phyloP scores from a whole-genome alignment of 2,888 invertebrate genomes.

The Eulithis prunata region DNA sequence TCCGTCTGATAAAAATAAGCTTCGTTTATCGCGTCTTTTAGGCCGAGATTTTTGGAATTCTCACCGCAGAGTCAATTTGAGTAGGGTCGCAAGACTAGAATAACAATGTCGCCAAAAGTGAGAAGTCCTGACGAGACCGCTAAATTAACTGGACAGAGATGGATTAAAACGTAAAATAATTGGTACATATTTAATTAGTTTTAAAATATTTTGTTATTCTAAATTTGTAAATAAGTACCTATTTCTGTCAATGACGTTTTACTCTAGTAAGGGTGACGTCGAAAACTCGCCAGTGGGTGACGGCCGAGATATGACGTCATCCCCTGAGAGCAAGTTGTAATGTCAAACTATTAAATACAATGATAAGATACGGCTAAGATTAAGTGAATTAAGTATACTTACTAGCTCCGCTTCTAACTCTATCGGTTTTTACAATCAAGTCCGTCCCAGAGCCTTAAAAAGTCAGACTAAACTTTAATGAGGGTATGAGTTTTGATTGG shows the following conservation, averaged over 20 bases:
- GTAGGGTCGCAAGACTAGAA: slow-evolving; percentile 47
- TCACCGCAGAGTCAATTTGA: slow-evolving; percentile 47
- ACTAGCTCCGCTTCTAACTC: too few relatives aligned
- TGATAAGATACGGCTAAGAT: too few relatives aligned
- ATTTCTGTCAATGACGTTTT: too few relatives aligned
- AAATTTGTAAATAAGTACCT: too few relatives aligned
- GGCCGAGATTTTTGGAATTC: slow-evolving; percentile 44
- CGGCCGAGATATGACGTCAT: too few relatives aligned
- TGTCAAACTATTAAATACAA: too few relatives aligned
- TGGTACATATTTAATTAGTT: not conserved
- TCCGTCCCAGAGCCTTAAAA: slow-evolving; percentile 35
- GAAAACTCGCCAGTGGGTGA: too few relatives aligned
- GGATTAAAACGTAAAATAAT: slow-evolving; percentile 34
- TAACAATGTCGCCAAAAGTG: slow-evolving; percentile 52
- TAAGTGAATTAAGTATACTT: too few relatives aligned
- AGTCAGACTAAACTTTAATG: slow-evolving; percentile 51
- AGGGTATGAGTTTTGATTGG: slow-evolving; percentile 50
- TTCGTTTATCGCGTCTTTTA: slow-evolving; percentile 26
- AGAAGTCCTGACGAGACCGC: slow-evolving; percentile 49
- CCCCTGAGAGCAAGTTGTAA: too few relatives aligned
- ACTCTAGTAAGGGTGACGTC: too few relatives aligned
- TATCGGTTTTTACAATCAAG: not conserved
- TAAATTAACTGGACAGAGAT: slow-evolving; percentile 50
- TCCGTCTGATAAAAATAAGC: slow-evolving; percentile 20
- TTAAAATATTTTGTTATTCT: too few relatives aligned